phyloP scores from a whole-genome alignment of 2,113 vertebrate genomes.

The Heterocephalus glaber region DNA sequence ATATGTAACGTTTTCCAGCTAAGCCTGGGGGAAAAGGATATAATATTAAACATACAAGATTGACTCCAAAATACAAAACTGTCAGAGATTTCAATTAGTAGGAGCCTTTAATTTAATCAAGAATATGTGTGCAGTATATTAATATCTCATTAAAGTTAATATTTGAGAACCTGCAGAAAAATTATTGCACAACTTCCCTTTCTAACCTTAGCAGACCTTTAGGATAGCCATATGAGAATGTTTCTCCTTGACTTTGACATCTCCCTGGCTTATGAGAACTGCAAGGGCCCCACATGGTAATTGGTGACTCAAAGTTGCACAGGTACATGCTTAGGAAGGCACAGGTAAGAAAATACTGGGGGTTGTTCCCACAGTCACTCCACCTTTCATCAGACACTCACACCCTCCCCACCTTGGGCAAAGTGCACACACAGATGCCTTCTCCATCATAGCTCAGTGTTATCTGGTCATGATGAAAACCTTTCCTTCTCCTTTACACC shows the following conservation, averaged over 20 bases:
- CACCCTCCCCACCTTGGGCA: not conserved
- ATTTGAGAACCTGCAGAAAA: not conserved
- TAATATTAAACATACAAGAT: not conserved
- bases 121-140: not conserved
- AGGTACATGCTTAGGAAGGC: not conserved
- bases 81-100: not conserved
- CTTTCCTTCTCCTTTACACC: not conserved
- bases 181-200: not conserved
- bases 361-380: not conserved
- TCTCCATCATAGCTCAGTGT: not conserved
- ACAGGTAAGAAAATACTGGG: rapidly evolving
- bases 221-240: not conserved
- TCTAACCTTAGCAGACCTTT: not conserved
- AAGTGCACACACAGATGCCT: not conserved
- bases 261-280: not conserved
- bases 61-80: not conserved
- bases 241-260: not conserved
- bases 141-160: not conserved
- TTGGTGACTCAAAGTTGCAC: not conserved
- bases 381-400: rapidly evolving
- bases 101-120: not conserved
- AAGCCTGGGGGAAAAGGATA: not conserved
- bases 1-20: not conserved
- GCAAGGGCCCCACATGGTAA: not conserved
- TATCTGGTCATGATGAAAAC: not conserved